Base-by-base conservation (phyloP, 2,113 vertebrate species). In the Psophia crepitans region DNA sequence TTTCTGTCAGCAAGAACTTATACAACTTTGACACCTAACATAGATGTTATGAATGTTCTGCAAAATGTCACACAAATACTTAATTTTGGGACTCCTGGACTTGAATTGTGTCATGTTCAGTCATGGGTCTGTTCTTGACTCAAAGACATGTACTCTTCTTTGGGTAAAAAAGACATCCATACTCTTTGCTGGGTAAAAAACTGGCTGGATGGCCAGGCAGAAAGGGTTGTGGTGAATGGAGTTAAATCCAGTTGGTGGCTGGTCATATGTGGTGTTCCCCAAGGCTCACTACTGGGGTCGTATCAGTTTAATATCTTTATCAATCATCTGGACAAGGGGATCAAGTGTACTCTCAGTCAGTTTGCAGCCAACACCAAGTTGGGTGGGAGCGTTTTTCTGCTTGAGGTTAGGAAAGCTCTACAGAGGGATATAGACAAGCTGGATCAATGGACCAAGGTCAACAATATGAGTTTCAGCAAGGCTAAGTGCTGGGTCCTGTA, bases 401-500 rank as follows among this genome's bases (percentile, higher is more conserved):
- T n/a, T 2, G 5, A 56, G 21, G 28, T 14, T 51, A 15, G 6
- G 37, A 18, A 27, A 22, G 18, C 5, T 44, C 32, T 87, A 6
- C 16, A 53, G 46, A 53, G 32, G 37, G 27, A 37, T 22, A 22
- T 35, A 26, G 8, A 37, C 32, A 68, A 32, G 12, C 12, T 68
- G 35, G 13, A 17, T 14, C 1, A 4, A 43, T 43, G 12, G 26
- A 16, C 8, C 1, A 2, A 58, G 20, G 24, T 8, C 22, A 33
- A 21, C 4, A 21, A 18, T 18, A 35, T 35, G 35, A 66, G 35
- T 6, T 39, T 69, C 22, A 58, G 39, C 11, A 33, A 69, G 65
- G 5, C 5, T 8, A 5, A 37, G 20, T 44, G 15, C 18, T 1
- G 6, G 30, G 35, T 30, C 39, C 51, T 81, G 39, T 12, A 4